phyloP scores from a whole-genome alignment of 2,888 invertebrate genomes.

The Nephrotoma guestfalica region DNA sequence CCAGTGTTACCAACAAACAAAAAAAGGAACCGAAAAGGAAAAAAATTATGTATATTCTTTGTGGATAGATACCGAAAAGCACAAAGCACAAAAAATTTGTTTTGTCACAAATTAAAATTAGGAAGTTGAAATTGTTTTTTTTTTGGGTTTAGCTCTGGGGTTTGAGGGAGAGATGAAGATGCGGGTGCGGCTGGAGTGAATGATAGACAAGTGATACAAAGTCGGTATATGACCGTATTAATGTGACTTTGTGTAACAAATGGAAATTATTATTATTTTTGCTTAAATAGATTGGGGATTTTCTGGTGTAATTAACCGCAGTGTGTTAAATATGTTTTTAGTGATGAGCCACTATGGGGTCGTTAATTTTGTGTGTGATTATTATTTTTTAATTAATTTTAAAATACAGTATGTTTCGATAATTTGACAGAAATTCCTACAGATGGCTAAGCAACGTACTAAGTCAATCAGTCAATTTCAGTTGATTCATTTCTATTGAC shows the following conservation, averaged over 20 bases:
- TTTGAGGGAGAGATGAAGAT: neutral
- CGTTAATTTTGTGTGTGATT: too few relatives aligned
- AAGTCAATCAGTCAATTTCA: too few relatives aligned
- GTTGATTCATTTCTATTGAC: too few relatives aligned
- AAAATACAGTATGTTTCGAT: too few relatives aligned
- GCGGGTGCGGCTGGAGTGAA: neutral
- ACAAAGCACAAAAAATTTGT: neutral
- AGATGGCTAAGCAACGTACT: too few relatives aligned
- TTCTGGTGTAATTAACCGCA: neutral
- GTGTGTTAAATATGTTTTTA: neutral
- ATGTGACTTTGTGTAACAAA: neutral
- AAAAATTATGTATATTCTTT: neutral
- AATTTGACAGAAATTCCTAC: too few relatives aligned
- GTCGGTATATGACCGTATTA: neutral
- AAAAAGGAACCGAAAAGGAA: neutral
- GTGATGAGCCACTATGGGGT: neutral
- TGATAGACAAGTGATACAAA: neutral
- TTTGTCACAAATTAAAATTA: neutral
- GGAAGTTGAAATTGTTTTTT: neutral
- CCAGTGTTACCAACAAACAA: neutral
- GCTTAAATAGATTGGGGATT: neutral
- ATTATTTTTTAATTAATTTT: too few relatives aligned
- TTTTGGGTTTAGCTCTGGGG: neutral
- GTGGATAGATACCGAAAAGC: neutral
- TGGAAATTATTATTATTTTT: neutral